phyloP scores from a whole-genome alignment of 2,888 invertebrate genomes.

The Torymus tubicola region DNA sequence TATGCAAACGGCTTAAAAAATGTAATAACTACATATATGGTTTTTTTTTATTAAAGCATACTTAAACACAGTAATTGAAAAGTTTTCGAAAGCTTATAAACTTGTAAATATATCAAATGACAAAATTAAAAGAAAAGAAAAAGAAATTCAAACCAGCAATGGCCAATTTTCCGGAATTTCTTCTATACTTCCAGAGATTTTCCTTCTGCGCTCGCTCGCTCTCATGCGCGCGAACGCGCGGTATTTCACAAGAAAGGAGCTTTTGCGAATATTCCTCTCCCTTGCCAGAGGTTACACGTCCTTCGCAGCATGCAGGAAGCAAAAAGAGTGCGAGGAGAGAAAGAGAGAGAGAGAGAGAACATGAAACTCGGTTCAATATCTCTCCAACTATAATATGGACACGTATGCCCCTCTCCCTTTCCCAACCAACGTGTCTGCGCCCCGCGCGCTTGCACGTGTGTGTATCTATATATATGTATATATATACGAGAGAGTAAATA shows the following conservation, averaged over 20 bases:
- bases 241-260: conserved; percentile 47
- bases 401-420: conserved; percentile 47
- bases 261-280: conserved; percentile 51
- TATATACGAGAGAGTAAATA: conserved; percentile 53
- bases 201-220: neutral
- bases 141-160: neutral
- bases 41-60: too few relatives aligned
- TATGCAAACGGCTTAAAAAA: too few relatives aligned
- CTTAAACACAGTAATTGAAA: too few relatives aligned
- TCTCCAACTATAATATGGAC: conserved; percentile 68
- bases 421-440: conserved; percentile 55
- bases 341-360: conserved; percentile 54
- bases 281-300: conserved; percentile 51
- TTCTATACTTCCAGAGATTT: conserved; percentile 12
- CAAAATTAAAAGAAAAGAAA: neutral
- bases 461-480: conserved; percentile 14
- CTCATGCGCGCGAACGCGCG: conserved; percentile 1
- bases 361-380: conserved; percentile 65
- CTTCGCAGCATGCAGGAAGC: conserved; percentile 51
- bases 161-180: conserved; percentile 14
- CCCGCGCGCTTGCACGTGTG: conserved; percentile 32
- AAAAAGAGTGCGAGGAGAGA: conserved; percentile 48
- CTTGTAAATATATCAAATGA: too few relatives aligned
- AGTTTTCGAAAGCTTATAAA: too few relatives aligned
- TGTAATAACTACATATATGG: too few relatives aligned